Base-by-base conservation (phyloP, 2,888 invertebrate species). In the Ernsta delagoae region DNA sequence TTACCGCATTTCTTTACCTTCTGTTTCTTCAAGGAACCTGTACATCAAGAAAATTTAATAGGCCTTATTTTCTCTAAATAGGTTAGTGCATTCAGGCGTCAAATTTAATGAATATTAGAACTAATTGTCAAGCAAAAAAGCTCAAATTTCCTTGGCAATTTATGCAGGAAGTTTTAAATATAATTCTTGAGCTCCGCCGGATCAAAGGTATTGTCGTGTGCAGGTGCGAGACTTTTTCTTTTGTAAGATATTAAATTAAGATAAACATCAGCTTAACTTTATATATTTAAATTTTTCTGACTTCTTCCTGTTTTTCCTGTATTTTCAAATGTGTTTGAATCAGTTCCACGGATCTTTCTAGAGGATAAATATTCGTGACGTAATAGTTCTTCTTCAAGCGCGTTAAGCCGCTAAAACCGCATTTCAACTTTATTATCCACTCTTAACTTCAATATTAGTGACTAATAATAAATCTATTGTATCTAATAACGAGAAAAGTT, bases 1-100 rank as follows among this genome's bases (percentile, higher is more conserved):
- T 67, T 62, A 64, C 48, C 50, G 70, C 59, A 50, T 41, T 70
- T 69, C 70, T 70, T 72, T 71, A 71, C 54, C 62, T 41, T 62
- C 50, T 3, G 50, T 34, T 61, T 54, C 54, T 57, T 70, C 71
- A 72, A 72, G 70, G 72, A 70, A 70, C 67, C 50, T 69, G 54
- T 69, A 65, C 54, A 59, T 62, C 16, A 50, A 62, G 36, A 34
- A 62, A 62, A 62, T 62, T 39, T 36, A 62, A 62, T 62, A 50
- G 50, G 36, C 50, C 34, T 62, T 12, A 62, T 39, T 62, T 16
- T 39, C 8, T 36, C 39, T 50, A 45, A 50, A 65, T 65, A 64
- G 65, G 63, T 73, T 59, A 69, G 59, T 70, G 67, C 48, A 62
- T 54, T 50, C 6, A 31, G 60, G 59, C 36, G 8, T 9, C 0